Evolutionary conservation across 1,140 invertebrate genomes (phyloP).

Genomic region (Apis florea): DNA sequence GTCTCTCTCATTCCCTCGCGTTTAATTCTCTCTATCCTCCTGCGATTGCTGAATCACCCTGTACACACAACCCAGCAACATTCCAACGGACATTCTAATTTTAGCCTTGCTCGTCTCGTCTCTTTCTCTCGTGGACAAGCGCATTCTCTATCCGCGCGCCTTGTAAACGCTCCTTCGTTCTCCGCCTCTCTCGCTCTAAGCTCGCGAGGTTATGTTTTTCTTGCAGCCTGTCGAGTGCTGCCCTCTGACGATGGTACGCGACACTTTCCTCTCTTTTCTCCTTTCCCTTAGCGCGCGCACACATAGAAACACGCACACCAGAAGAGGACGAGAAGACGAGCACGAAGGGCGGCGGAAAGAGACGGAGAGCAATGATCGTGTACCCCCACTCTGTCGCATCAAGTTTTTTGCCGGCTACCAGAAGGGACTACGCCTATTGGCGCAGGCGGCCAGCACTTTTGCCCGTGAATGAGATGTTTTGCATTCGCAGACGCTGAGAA

Average conservation of each 20-base stretch:
- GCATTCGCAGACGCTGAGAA: slow-evolving; percentile 80
- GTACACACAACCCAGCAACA: slow-evolving; percentile 69
- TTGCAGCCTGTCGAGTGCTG: slow-evolving; percentile 41
- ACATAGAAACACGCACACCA: not conserved
- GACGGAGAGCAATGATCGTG: slow-evolving; percentile 21
- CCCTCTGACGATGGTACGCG: slow-evolving; percentile 57
- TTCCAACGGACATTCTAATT: slow-evolving; percentile 77
- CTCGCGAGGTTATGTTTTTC: slow-evolving; percentile 52
- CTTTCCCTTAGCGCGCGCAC: slow-evolving; percentile 30
- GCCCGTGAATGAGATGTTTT: slow-evolving; percentile 79
- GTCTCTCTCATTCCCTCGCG: slow-evolving; percentile 9
- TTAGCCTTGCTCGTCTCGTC: slow-evolving; percentile 70
- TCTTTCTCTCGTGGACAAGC: slow-evolving; percentile 54
- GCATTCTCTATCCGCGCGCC: slow-evolving; percentile 39
- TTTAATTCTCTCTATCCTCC: slow-evolving; percentile 35
- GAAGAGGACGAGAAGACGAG: slow-evolving; percentile 21
- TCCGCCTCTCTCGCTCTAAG: slow-evolving; percentile 37
- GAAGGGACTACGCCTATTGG: slow-evolving; percentile 67
- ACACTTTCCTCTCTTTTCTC: slow-evolving; percentile 48
- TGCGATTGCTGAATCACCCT: slow-evolving; percentile 62
- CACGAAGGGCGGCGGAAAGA: slow-evolving; percentile 24
- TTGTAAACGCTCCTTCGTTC: slow-evolving; percentile 37
- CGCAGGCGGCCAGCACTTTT: slow-evolving; percentile 67
- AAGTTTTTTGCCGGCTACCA: slow-evolving; percentile 59
- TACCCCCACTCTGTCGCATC: slow-evolving; percentile 21